Evolutionary conservation across 2,113 vertebrate species (phyloP), one percentile per base, ranked within the genome.

Genomic region (Psettodes erumei): DNA sequence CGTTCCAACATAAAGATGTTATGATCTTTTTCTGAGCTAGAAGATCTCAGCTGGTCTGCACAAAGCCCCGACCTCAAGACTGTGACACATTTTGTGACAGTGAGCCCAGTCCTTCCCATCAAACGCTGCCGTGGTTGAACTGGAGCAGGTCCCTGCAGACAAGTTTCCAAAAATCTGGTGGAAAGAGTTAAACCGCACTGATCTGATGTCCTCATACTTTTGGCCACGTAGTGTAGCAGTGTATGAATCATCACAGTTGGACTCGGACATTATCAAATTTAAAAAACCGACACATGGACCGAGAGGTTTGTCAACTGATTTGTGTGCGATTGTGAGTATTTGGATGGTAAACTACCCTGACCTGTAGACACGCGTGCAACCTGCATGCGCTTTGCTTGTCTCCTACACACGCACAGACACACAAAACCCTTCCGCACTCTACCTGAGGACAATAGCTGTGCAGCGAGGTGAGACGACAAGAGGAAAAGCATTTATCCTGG

Each of bases 401-500:
- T 60, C 69, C 56, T 60, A 87, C 73, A 75, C 59, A 77, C 67
- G 79, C 82, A 65, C 69, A 56, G 33, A 84, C 73, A 75, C 69
- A 79, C 84, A 62, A 63, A 79, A 33, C 23, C 55, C 59, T 71
- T 78, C 62, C 63, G 12, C 68, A 69, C 61, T 71, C 77, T 32
- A 86, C 79, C 77, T 42, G 83, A 77, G 83, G 83, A 92, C 85
- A 91, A 89, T 86, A 84, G 86, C 77, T 79, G 81, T 83, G 83
- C 88, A 88, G 77, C 69, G 90, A 90, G 70, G 87, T 88, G 88
- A 86, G 82, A 85, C 86, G 58, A 79, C 70, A 65, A 74, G 86
- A 89, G 89, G 86, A 90, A 82, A 87, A 89, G 82, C 88, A 89
- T 90, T 92, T 89, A 91, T 89, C 88, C 85, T 79, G 8, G 85